Conservation (phyloP, 53 echinoderm and acorn worm species). For the Paracentrotus lividus region DNA sequence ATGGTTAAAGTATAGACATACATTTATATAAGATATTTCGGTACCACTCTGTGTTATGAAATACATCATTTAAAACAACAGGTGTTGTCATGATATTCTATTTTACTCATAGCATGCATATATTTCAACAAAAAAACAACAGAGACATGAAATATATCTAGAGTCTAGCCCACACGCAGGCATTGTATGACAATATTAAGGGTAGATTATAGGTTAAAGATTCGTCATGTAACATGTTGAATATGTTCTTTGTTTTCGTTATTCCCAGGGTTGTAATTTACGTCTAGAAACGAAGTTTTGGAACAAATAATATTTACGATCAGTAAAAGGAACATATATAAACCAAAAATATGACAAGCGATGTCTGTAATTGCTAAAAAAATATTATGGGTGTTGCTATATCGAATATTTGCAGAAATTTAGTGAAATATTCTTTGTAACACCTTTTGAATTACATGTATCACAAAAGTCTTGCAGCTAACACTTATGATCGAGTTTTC, state of each 20-base stretch:
- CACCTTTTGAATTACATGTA: background rate
- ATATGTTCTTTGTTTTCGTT: background rate
- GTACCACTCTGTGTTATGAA: slow-evolving; percentile 15
- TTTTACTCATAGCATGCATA: background rate
- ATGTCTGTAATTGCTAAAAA: background rate
- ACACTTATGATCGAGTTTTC: background rate
- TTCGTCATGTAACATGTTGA: background rate
- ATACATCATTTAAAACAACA: slow-evolving; percentile 13
- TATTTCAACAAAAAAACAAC: background rate
- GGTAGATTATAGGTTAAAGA: slow-evolving; percentile 25
- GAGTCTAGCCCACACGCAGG: slow-evolving; percentile 18
- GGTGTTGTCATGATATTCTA: background rate
- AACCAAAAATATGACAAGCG: background rate
- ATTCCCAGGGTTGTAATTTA: slow-evolving; percentile 10
- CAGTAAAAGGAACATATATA: background rate
- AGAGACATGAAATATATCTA: background rate
- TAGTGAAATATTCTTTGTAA: background rate
- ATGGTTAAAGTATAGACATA: background rate
- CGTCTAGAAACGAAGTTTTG: background rate
- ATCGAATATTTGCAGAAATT: background rate
- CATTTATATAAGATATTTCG: background rate
- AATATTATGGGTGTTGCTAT: background rate
- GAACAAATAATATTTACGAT: background rate
- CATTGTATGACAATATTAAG: slow-evolving; percentile 32
- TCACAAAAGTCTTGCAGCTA: background rate